Evolutionary conservation across 2,113 vertebrate species (phyloP), one percentile per base, ranked within the genome.

Genomic region (Platichthys stellatus): DNA sequence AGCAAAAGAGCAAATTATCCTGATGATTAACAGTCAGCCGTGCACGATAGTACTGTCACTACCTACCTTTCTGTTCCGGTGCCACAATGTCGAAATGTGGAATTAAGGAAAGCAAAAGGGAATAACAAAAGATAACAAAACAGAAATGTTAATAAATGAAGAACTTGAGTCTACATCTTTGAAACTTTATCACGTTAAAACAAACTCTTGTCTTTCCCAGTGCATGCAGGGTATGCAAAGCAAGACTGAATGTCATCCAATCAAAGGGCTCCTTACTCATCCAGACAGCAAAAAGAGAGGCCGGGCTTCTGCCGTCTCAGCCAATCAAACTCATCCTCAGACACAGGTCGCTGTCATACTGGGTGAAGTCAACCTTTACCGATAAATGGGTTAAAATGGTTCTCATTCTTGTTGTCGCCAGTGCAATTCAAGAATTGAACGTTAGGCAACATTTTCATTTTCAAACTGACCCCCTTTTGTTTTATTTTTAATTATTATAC

Each of bases 1-100:
- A 86, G 80, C 84, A 86, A 92, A 93, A 94, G 93, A 91, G 92
- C 91, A 53, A 67, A 67, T 51, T 2, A 40, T 0, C 10, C 2
- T 13, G 0, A 0, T 0, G 14, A 3, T 1, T 0, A 1, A 0
- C 5, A 3, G 35, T 53, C 49, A 15, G 1, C 0, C 0, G 0
- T 1, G 3, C 0, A 49, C 4, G 17, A 21, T 2, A 53, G 20
- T 53, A n/a, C 51, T 18, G 0, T 1, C 0, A 1, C 0, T 3
- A 21, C 9, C 43, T 14, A 0, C 3, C 0, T 20, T 18, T 1
- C 11, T 53, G 20, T 71, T 13, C 82, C 24, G 89, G 89, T 87
- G 47, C 8, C 1, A 6, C 5, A 2, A 17, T 5, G 15, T 7
- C 10, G 1, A 14, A 5, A 35, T 4, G 45, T 43, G 40, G 40